Percentiles rank a stretch among this genome's conserved stretches.
phyloP scores from a whole-genome alignment of 2,113 vertebrate species.

The Lamprotornis superbus region DNA sequence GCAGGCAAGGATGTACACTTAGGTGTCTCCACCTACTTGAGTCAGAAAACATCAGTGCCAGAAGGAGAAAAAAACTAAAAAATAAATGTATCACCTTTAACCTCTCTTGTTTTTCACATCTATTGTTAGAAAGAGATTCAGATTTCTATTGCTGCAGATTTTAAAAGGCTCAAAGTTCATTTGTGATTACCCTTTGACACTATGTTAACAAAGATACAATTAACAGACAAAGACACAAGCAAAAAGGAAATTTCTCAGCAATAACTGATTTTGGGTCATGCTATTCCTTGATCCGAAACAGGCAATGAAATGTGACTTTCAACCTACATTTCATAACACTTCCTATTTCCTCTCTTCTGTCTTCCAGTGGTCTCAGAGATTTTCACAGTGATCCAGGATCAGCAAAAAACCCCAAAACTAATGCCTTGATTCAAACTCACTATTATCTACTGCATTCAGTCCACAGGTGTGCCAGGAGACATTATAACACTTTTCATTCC shows the following conservation, averaged over 20 bases:
- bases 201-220: neutral
- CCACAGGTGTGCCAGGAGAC: neutral
- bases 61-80: neutral
- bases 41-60: neutral
- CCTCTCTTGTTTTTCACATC: neutral
- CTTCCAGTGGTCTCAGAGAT: neutral
- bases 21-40: neutral
- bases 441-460: neutral
- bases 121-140: neutral
- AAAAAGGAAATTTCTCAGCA: constrained; percentile 32
- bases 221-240: neutral
- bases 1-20: constrained; percentile 4
- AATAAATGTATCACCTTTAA: neutral
- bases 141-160: neutral
- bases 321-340: neutral
- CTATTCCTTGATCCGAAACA: neutral
- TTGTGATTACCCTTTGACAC: neutral
- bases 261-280: neutral
- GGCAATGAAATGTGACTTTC: neutral
- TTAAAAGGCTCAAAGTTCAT: neutral
- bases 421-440: neutral
- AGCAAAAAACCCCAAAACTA: neutral
- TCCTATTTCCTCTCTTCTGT: neutral
- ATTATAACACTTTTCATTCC: neutral
- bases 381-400: neutral